A percentile compares a stretch with the other conserved stretches of the same genome.
Conservation (phyloP, 2,888 invertebrate genomes). For the Lomographa bimaculata region DNA sequence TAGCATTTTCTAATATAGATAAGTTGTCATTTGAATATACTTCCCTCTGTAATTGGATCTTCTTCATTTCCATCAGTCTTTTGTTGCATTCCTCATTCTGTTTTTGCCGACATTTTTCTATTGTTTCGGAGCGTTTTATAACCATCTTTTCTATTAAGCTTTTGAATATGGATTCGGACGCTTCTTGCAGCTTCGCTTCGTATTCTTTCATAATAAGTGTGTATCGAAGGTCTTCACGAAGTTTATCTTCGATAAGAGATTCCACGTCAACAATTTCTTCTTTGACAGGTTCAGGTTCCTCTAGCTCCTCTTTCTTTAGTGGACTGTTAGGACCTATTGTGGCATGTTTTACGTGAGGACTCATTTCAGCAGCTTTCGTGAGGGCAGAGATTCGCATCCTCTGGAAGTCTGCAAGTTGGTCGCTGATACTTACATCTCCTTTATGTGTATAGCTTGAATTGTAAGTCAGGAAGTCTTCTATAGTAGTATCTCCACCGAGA, state of each 20-base stretch:
- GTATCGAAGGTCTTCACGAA: constrained; percentile 60
- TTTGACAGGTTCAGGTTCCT: constrained; percentile 24
- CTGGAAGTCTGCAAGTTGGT: constrained; percentile 66
- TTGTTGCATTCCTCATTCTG: constrained; percentile 63
- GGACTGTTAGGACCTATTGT: constrained; percentile 62
- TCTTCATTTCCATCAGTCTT: constrained; percentile 69
- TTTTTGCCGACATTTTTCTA: constrained; percentile 56
- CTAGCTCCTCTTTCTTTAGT: constrained; percentile 39
- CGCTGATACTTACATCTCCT: constrained; percentile 55
- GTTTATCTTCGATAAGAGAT: constrained; percentile 57
- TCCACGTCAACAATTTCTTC: constrained; percentile 44
- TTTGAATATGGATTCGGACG: constrained; percentile 54
- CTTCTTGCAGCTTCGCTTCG: constrained; percentile 56
- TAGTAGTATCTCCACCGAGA: constrained; percentile 32
- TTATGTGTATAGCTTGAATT: constrained; percentile 42
- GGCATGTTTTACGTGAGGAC: constrained; percentile 73
- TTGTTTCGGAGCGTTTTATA: constrained; percentile 56
- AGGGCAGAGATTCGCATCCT: constrained; percentile 84
- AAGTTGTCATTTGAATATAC: constrained; percentile 80
- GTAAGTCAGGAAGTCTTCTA: constrained; percentile 39
- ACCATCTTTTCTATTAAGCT: constrained; percentile 66
- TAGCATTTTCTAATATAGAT: constrained; percentile 63
- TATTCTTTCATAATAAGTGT: constrained; percentile 62
- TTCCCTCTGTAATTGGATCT: constrained; percentile 67
- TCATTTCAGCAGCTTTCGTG: constrained; percentile 81